Evolutionary conservation across 2,888 invertebrate species (phyloP).

Genomic region (Cheilosia vernalis): DNA sequence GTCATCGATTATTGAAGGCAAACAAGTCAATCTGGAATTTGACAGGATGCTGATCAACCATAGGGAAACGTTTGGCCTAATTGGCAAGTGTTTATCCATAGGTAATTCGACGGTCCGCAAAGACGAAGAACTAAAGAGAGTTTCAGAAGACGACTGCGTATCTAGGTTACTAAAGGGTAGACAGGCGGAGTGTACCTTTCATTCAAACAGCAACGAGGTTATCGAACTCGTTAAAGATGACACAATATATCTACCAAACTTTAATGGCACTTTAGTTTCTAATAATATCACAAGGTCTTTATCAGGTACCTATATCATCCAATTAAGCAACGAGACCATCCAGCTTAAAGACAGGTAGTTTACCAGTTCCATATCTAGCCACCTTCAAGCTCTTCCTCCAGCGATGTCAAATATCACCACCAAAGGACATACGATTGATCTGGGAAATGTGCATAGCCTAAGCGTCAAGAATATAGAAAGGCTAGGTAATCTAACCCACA

Average conservation of each 20-base stretch:
- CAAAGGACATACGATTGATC: background rate
- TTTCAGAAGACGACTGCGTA: background rate
- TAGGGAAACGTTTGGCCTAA: background rate
- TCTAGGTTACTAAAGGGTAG: too few relatives aligned
- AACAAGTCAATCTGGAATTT: constrained; percentile 11
- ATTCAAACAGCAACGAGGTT: background rate
- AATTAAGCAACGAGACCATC: constrained; percentile 6
- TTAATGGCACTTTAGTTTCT: background rate
- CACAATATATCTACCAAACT: constrained; percentile 7
- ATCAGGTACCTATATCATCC: constrained; percentile 9
- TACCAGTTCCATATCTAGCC: background rate
- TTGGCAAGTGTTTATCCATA: background rate
- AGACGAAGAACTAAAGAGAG: background rate
- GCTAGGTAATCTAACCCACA: background rate
- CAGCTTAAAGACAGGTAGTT: constrained; percentile 12
- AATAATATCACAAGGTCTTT: background rate
- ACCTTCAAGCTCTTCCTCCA: background rate
- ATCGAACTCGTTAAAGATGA: constrained; percentile 4
- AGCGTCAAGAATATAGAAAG: constrained; percentile 2
- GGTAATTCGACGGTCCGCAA: constrained; percentile 10
- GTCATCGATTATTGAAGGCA: background rate
- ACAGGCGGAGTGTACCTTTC: background rate
- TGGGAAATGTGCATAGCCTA: background rate
- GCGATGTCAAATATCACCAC: background rate
- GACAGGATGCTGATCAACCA: constrained; percentile 1